Conservation (phyloP, 2,113 vertebrate species). For the Argyrosomus japonicus region DNA sequence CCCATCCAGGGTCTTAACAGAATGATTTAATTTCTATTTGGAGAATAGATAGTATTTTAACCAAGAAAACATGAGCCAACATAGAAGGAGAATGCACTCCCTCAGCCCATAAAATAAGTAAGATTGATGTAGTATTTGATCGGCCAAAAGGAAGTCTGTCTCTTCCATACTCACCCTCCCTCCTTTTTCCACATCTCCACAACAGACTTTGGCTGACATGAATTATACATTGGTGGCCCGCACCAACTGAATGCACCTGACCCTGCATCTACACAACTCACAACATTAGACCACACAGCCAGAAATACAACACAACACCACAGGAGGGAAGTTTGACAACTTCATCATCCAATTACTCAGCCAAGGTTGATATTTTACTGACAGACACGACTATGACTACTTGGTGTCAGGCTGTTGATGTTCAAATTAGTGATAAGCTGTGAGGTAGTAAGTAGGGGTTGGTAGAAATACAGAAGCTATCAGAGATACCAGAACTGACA, state of each 20-base stretch:
- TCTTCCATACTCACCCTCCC: neutral
- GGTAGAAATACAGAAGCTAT: neutral
- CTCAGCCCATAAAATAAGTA: constrained; percentile 29
- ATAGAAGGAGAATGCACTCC: constrained; percentile 25
- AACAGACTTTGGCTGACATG: constrained; percentile 15
- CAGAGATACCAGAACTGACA: neutral
- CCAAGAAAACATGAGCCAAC: constrained; percentile 36
- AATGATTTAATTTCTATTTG: constrained; percentile 33
- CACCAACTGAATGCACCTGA: neutral
- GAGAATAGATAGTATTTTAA: constrained; percentile 9
- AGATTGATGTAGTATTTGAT: constrained; percentile 43
- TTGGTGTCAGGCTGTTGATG: neutral
- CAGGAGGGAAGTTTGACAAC: neutral
- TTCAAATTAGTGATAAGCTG: neutral
- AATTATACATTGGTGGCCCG: constrained; percentile 5
- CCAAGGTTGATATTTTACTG: constrained; percentile 10
- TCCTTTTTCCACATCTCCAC: constrained; percentile 4
- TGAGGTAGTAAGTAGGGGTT: neutral
- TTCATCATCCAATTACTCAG: constrained; percentile 22
- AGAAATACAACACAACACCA: constrained; percentile 13
- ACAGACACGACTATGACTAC: neutral
- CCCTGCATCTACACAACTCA: neutral
- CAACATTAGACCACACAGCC: neutral
- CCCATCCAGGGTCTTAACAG: constrained; percentile 7
- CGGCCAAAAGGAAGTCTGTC: constrained; percentile 30